A percentile compares a stretch with the other conserved stretches of the same genome.
Conservation (phyloP, 2,797 vertebrate genomes). For the Poeciliopsis infans region DNA sequence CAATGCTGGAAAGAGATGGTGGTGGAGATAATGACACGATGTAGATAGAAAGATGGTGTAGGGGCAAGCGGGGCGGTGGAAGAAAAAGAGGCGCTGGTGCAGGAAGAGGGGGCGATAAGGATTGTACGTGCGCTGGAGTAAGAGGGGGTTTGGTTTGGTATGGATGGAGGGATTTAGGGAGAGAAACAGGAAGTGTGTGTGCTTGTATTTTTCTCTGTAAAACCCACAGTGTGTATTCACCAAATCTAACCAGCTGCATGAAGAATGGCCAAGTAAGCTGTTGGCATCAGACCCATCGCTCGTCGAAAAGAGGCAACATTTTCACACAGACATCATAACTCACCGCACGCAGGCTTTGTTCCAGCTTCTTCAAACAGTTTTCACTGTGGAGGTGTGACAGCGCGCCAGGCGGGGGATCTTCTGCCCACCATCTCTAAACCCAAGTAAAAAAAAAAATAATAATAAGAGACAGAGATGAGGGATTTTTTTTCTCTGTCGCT, state of each 20-base stretch:
- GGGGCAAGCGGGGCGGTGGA: constrained; percentile 52
- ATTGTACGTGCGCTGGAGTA: constrained; percentile 55
- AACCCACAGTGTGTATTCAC: constrained; percentile 22
- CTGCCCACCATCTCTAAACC: constrained; percentile 55
- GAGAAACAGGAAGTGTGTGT: constrained; percentile 27
- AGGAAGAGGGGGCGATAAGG: constrained; percentile 38
- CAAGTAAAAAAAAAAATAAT: constrained; percentile 31
- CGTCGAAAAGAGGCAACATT: constrained; percentile 32
- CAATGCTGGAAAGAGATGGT: constrained; percentile 47
- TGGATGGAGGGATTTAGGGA: constrained; percentile 17
- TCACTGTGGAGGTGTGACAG: constrained; percentile 61
- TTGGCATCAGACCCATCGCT: constrained; percentile 42
- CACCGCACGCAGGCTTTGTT: constrained; percentile 51
- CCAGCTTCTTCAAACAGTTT: constrained; percentile 60
- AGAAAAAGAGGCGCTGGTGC: constrained; percentile 35
- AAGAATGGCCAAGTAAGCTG: constrained; percentile 33
- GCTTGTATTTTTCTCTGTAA: constrained; percentile 16
- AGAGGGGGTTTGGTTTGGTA: constrained; percentile 63
- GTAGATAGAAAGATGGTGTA: constrained; percentile 55
- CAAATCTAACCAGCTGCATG: constrained; percentile 58
- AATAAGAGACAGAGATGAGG: neutral
- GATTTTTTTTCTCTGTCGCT: constrained; percentile 9
- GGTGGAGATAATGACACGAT: constrained; percentile 45
- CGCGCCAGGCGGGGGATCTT: constrained; percentile 50
- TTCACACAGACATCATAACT: constrained; percentile 54